Evolutionary conservation across 2,888 invertebrate genomes (phyloP).

Genomic region (Nebria salina): DNA sequence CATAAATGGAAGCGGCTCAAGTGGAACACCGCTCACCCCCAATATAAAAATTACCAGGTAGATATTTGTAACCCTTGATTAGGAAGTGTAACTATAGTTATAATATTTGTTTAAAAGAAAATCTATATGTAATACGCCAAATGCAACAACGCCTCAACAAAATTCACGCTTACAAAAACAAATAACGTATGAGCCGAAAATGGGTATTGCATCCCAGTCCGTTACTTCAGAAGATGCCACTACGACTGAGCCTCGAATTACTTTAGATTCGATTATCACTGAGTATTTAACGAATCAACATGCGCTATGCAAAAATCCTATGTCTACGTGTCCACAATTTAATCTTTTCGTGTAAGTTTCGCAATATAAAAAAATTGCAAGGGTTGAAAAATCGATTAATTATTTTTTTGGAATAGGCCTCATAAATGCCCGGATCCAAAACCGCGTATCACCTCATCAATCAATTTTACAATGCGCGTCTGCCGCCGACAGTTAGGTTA

Average conservation of each 20-base stretch:
- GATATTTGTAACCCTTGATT: neutral
- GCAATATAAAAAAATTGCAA: too few species aligned
- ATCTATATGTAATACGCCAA: constrained; percentile 36
- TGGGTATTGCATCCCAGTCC: constrained; percentile 55
- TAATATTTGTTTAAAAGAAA: constrained; percentile 48
- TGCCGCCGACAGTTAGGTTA: constrained; percentile 68
- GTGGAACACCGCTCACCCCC: constrained; percentile 25
- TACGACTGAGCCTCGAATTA: constrained; percentile 65
- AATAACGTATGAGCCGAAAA: constrained; percentile 59
- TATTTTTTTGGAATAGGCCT: constrained; percentile 68
- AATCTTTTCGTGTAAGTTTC: constrained; percentile 84
- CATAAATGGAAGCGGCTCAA: constrained; percentile 25
- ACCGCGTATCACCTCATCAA: constrained; percentile 71
- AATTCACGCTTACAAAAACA: constrained; percentile 65
- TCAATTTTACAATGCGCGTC: constrained; percentile 76
- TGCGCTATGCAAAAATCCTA: constrained; percentile 96
- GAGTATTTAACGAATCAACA: constrained; percentile 98
- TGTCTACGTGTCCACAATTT: constrained; percentile 97
- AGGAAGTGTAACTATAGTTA: constrained; percentile 7
- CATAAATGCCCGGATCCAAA: constrained; percentile 95
- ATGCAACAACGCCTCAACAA: constrained; percentile 50
- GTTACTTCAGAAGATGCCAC: constrained; percentile 53
- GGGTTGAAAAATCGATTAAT: neutral
- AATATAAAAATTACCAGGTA: constrained; percentile 49
- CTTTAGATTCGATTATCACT: constrained; percentile 91